Conservation (phyloP, 2,113 vertebrate species). For the Plestiodon gilberti region DNA sequence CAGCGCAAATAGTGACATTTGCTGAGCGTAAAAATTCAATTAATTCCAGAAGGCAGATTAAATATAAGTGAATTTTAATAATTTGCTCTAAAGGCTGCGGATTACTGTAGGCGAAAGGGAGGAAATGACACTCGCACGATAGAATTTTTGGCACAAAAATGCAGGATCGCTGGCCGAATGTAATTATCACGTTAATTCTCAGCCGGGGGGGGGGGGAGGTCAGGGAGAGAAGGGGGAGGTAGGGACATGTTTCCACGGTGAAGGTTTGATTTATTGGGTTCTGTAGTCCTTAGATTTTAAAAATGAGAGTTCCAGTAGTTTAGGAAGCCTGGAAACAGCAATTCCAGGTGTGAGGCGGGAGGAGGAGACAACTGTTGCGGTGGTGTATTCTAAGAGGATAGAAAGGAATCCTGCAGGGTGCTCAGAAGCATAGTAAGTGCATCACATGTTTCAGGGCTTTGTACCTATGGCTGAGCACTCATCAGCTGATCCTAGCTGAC, state of each 20-base stretch:
- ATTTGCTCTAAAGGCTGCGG: slow-evolving; percentile 83
- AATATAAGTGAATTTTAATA: slow-evolving; percentile 91
- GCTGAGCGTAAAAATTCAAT: slow-evolving; percentile 89
- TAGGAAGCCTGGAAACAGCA: neutral
- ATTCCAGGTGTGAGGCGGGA: too few species aligned
- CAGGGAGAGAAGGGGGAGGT: neutral
- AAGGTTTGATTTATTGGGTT: neutral
- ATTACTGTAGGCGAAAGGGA: slow-evolving; percentile 77
- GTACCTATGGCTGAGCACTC: neutral
- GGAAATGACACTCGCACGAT: slow-evolving; percentile 33
- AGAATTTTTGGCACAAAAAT: slow-evolving; percentile 40
- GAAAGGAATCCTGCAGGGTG: neutral
- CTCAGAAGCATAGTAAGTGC: neutral
- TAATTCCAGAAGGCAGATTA: slow-evolving; percentile 91
- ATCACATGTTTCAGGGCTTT: neutral
- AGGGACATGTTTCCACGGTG: neutral
- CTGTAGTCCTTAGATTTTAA: neutral
- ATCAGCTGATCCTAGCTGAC: neutral
- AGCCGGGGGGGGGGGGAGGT: slow-evolving; percentile 9
- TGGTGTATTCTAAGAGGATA: neutral
- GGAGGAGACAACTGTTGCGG: too few species aligned
- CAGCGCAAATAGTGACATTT: slow-evolving; percentile 83
- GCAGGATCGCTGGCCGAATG: slow-evolving; percentile 33
- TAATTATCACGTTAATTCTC: slow-evolving; percentile 43
- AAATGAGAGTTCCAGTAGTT: neutral